Evolutionary conservation across 2,797 vertebrate species (phyloP), one percentile per base, ranked within the genome.

Genomic region (Pogoniulus pusillus): DNA sequence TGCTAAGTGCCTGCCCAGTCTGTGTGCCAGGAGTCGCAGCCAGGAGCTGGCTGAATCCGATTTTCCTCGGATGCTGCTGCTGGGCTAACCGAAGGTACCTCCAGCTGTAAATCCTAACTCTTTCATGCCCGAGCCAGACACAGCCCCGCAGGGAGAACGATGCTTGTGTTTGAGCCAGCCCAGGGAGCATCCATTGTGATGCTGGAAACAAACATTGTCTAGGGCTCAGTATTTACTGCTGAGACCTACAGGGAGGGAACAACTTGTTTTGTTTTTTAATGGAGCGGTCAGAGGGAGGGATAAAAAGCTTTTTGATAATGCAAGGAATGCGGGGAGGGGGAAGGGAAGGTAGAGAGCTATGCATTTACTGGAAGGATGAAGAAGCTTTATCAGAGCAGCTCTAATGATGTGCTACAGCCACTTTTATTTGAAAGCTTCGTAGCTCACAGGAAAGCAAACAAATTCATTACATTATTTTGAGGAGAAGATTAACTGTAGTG

Each of bases 341-440:
- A 27, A 63, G 77, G 82, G 90, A 73, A 51, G 85, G 84, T 64
- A 43, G 27, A 2, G 65, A 75, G 89, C 80, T 84, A 74, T 0
- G 51, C 69, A 29, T 89, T 87, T 89, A 94, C 90, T 95, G 86
- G 88, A 87, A 87, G 77, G 78, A 72, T 35, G 82, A 41, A 73
- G 78, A 58, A 84, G 90, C 76, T 93, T 94, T 95, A 94, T 96
- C 95, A 87, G 92, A 26, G 54, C 5, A 9, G n/a, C 89, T 89
- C 72, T 96, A 95, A 88, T 94, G 93, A 94, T 92, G 88, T 93
- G 95, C 85, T 69, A 37, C 85, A 79, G 92, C 88, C 84, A 53
- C 88, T 95, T 95, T 93, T 94, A 96, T 95, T 96, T 94, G 91
- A 95, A 96, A 91, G 93, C 90, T 94, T 90, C 90, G 23, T 90